phyloP scores from a whole-genome alignment of 2,888 invertebrate species.

The Brenthis hecate region DNA sequence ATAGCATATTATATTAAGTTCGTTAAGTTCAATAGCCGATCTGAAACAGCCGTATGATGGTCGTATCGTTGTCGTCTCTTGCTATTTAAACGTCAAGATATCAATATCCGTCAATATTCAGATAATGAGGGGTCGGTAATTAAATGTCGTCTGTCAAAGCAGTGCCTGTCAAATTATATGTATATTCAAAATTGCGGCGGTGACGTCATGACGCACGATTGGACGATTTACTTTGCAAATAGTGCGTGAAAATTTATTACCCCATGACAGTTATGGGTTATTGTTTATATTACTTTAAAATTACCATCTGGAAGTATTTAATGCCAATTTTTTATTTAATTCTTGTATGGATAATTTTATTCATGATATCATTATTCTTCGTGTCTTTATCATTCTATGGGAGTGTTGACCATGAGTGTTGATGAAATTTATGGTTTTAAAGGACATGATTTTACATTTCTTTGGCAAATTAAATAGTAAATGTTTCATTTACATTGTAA shows the following conservation, averaged over 20 bases:
- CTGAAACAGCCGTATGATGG: neutral
- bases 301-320: neutral
- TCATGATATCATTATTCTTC: too few species aligned
- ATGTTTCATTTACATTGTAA: too few species aligned
- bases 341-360: too few species aligned
- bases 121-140: conserved; percentile 80
- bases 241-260: conserved; percentile 9
- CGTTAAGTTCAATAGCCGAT: too few species aligned
- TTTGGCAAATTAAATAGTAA: too few species aligned
- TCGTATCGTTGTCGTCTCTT: conserved; percentile 50
- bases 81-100: conserved; percentile 45
- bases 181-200: conserved; percentile 71
- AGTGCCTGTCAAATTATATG: conserved; percentile 74
- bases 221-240: conserved; percentile 53
- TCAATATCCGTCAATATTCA: conserved; percentile 73
- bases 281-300: neutral
- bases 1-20: too few species aligned
- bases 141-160: conserved; percentile 79
- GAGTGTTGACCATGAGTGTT: too few species aligned
- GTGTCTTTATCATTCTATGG: too few species aligned
- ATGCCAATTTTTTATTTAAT: too few species aligned
- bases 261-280: neutral
- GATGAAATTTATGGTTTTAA: too few species aligned
- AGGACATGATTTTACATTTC: too few species aligned
- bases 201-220: conserved; percentile 54